Evolutionary conservation across 2,797 vertebrate genomes (phyloP).

Genomic region (Typhlichthys subterraneus): DNA sequence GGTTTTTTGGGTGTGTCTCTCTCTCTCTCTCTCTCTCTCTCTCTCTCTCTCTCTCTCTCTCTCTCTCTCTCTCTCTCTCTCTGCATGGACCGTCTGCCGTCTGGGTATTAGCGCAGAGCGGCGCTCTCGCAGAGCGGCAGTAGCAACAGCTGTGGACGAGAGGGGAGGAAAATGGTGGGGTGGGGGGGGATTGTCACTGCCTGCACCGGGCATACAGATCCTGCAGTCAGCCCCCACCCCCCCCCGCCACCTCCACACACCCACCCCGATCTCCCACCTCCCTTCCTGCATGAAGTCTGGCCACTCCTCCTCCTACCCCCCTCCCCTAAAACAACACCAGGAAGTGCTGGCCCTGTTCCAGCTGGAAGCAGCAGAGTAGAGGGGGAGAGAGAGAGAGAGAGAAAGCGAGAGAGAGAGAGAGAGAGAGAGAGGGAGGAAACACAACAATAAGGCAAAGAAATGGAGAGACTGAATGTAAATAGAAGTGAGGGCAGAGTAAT

Average conservation of each 20-base stretch:
- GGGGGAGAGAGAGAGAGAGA: conserved; percentile 36
- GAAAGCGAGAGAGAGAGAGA: conserved; percentile 42
- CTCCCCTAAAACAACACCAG: conserved; percentile 68
- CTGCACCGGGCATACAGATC: conserved; percentile 53
- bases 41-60: conserved; percentile 38
- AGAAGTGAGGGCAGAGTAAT: background rate
- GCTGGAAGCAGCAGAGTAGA: conserved; percentile 33
- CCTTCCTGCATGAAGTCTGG: conserved; percentile 43
- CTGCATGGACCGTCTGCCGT: conserved; percentile 71
- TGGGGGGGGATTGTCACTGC: conserved; percentile 37
- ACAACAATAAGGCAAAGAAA: conserved; percentile 23
- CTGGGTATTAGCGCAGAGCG: conserved; percentile 44
- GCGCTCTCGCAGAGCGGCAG: conserved; percentile 67
- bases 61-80: conserved; percentile 50
- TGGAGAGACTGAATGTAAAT: conserved; percentile 3
- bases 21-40: conserved; percentile 13
- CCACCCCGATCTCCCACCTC: conserved; percentile 16
- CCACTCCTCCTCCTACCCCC: conserved; percentile 63
- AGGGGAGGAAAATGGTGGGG: conserved; percentile 12
- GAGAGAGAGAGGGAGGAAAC: conserved; percentile 35
- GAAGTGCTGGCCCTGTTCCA: conserved; percentile 74
- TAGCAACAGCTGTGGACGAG: conserved; percentile 74
- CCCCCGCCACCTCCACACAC: conserved; percentile 18
- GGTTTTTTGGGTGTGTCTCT: background rate
- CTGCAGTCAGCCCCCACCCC: conserved; percentile 57